A percentile compares a stretch with the other conserved stretches of the same genome.
These are phyloP conservation scores for Apis cerana DNA, from an alignment of 1,140 invertebrate species.

Conservation along the genomic window DNA sequence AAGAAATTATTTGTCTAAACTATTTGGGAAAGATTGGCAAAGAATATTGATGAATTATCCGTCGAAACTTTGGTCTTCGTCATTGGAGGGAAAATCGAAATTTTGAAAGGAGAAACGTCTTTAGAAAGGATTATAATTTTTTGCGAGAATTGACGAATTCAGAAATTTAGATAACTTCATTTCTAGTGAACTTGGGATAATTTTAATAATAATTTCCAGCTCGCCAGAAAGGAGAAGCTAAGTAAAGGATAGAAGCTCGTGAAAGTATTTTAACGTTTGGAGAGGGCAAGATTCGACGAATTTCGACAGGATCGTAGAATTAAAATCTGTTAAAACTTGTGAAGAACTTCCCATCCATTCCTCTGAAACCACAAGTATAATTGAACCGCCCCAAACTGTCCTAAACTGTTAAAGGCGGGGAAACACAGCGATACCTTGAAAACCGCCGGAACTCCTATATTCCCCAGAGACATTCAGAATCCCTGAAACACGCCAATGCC, in stretches of 20 bases:
- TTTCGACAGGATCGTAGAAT: not conserved
- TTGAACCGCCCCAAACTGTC: not conserved
- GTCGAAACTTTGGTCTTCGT: no score
- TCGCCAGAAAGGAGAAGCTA: no score
- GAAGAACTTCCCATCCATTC: not conserved
- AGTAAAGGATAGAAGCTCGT: not conserved
- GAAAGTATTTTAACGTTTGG: not conserved
- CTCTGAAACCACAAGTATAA: not conserved
- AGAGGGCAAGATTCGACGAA: no score
- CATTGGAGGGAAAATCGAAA: not conserved
- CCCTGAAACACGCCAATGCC: not conserved
- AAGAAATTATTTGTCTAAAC: no score
- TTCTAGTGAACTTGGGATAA: no score
- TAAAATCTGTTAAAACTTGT: not conserved
- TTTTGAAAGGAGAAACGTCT: not conserved
- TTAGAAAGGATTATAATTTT: not conserved
- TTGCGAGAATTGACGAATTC: not conserved
- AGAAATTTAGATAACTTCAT: no score
- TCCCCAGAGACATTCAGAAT: constrained; percentile 1
- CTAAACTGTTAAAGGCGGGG: constrained; percentile 8
- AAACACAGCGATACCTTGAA: not conserved
- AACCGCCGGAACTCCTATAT: not conserved
- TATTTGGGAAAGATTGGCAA: no score
- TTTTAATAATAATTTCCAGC: no score
- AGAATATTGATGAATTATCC: no score